Base-by-base conservation (phyloP, 2,797 vertebrate species). In the Epinephelus coioides region DNA sequence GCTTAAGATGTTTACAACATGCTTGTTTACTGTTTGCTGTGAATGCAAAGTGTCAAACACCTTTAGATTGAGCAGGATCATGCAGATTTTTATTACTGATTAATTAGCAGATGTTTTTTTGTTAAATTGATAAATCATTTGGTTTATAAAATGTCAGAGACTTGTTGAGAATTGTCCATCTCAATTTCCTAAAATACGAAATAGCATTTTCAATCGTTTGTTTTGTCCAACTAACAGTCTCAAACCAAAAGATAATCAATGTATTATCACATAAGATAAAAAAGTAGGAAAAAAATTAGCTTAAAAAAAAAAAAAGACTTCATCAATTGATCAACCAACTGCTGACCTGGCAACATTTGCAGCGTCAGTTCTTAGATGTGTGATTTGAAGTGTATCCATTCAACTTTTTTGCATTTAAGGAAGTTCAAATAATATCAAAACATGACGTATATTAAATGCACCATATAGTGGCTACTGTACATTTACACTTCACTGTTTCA, bases 1-100 rank as follows among this genome's bases (percentile, higher is more conserved):
- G 17, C 23, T 73, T 69, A 15, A 73, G 34, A 67, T 70, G 57
- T 19, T 55, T 1, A 38, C 6, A 18, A 14, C 53, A 43, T 57
- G 51, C 27, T 44, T 19, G 13, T 54, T 57, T 54, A 1, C 44
- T 34, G 57, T 43, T 51, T 56, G 62, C 60, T 47, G 13, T 61
- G 19, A 27, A 56, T 8, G 30, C 23, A 21, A 70, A 47, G 57
- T 38, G 56, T 57, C 19, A 65, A 71, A 50, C 3, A 57, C n/a
- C 8, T 30, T 56, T 79, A 18, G 21, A 65, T 8, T 70, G 8
- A 59, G 23, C 1, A 4, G 21, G 43, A 47, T 46, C 3, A 60
- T 38, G 25, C 50, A 64, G 15, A 61, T 30, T 46, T 27, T 19
- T 6, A 46, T 30, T 7, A 21, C 50, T 0, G 1, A 30, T 44